Conservation (phyloP, 2,113 vertebrate genomes). For the Brachypodius melanocephalos region DNA sequence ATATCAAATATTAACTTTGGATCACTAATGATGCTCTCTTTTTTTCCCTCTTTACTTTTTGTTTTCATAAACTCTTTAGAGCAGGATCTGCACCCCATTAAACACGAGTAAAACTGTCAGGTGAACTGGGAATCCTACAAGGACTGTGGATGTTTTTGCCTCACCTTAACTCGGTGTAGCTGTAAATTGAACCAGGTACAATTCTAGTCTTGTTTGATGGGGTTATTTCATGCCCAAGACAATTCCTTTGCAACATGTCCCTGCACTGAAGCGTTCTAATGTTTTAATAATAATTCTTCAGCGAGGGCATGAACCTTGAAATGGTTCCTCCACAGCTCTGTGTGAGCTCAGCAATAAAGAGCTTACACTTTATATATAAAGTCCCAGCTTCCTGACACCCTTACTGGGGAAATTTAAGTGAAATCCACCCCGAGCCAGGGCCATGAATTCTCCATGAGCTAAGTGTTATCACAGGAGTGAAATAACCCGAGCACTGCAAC, state of each 20-base stretch:
- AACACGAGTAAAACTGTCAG: background rate
- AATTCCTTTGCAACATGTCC: background rate
- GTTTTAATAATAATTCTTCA: background rate
- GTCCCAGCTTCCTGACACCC: background rate
- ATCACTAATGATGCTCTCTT: background rate
- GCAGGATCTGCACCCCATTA: background rate
- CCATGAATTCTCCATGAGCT: background rate
- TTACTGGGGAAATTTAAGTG: background rate
- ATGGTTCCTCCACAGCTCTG: rapidly evolving
- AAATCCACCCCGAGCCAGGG: background rate
- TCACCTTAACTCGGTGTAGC: background rate
- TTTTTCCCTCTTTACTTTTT: background rate
- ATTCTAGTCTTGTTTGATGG: background rate
- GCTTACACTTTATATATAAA: background rate
- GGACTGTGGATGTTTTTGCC: background rate
- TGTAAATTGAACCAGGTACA: background rate
- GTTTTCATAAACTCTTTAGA: background rate
- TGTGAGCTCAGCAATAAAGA: background rate
- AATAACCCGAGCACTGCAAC: background rate
- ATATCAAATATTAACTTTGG: background rate
- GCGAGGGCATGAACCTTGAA: background rate
- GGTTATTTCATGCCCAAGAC: background rate
- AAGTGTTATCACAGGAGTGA: background rate
- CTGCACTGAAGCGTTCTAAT: background rate
- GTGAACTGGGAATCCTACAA: background rate